Evolutionary conservation across 2,888 invertebrate genomes (phyloP).

Genomic region (Melanargia galathea): DNA sequence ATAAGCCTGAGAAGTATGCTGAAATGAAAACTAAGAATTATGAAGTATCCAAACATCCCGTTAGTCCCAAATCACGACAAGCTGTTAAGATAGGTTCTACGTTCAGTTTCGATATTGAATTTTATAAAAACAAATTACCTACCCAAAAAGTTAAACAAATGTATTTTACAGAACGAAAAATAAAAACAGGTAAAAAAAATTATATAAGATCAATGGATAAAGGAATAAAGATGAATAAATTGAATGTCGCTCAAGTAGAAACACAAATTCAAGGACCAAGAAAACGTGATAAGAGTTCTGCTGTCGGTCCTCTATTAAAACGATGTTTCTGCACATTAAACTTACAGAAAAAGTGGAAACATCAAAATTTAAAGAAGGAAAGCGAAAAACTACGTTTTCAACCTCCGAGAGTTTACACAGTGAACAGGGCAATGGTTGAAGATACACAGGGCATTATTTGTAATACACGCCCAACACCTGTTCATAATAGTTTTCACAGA

Average conservation of each 20-base stretch:
- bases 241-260: conserved; percentile 28
- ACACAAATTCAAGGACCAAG: conserved; percentile 40
- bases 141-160: background rate
- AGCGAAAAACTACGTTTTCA: conserved; percentile 10
- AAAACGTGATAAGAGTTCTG: conserved; percentile 40
- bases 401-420: conserved; percentile 28
- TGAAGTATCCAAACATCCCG: background rate
- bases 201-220: conserved; percentile 24
- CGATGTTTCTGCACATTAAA: conserved; percentile 52
- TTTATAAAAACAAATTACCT: conserved; percentile 39
- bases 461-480: background rate
- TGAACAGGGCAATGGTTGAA: conserved; percentile 34
- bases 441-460: background rate
- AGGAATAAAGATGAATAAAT: conserved; percentile 32
- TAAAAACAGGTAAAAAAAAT: background rate
- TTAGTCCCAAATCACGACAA: conserved; percentile 26
- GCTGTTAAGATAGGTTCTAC: conserved; percentile 43
- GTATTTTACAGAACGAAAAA: conserved; percentile 17
- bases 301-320: conserved; percentile 47
- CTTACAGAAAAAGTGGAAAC: conserved; percentile 43
- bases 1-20: conserved; percentile 11
- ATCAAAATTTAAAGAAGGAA: conserved; percentile 18
- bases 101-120: conserved; percentile 44
- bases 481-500: background rate
- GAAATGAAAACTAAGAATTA: background rate